phyloP scores from a whole-genome alignment of 1,140 invertebrate species.

The Cecropterus lyciades region DNA sequence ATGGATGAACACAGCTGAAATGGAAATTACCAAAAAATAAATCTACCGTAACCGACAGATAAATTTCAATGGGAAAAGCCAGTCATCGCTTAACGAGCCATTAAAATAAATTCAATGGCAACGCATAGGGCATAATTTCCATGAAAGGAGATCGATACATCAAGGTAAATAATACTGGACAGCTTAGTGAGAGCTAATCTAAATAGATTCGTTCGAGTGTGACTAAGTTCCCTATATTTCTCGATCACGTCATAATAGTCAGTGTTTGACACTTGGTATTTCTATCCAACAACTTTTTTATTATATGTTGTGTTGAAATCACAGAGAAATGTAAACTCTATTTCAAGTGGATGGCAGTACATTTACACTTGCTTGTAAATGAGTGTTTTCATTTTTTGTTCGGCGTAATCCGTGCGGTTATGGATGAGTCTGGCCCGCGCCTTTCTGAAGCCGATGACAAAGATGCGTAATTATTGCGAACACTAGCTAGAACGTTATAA shows the following conservation, averaged over 20 bases:
- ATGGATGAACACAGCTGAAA: conserved; percentile 29
- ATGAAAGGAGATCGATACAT: conserved; percentile 35
- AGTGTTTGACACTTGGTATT: conserved; percentile 32
- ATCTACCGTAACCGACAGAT: conserved; percentile 40
- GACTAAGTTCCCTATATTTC: conserved; percentile 36
- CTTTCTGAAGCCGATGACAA: conserved; percentile 35
- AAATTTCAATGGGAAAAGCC: conserved; percentile 37
- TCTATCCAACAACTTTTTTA: not conserved
- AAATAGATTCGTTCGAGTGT: conserved; percentile 33
- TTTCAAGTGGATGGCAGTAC: not conserved
- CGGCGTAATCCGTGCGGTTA: conserved; percentile 18
- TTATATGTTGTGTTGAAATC: conserved; percentile 8
- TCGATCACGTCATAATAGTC: conserved; percentile 34
- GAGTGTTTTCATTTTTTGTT: conserved; percentile 14
- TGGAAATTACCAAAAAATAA: conserved; percentile 42
- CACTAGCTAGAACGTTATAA: conserved; percentile 25
- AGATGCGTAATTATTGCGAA: conserved; percentile 37
- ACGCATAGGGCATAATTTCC: conserved; percentile 20
- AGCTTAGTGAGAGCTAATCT: conserved; percentile 33
- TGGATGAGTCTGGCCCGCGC: conserved; percentile 32
- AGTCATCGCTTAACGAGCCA: conserved; percentile 41
- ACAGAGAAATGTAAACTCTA: conserved; percentile 14
- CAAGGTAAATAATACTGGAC: conserved; percentile 34
- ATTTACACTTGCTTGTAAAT: not conserved
- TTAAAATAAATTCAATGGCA: conserved; percentile 38